Evolutionary conservation across 2,113 vertebrate genomes (phyloP).

Genomic region (Esox niger): DNA sequence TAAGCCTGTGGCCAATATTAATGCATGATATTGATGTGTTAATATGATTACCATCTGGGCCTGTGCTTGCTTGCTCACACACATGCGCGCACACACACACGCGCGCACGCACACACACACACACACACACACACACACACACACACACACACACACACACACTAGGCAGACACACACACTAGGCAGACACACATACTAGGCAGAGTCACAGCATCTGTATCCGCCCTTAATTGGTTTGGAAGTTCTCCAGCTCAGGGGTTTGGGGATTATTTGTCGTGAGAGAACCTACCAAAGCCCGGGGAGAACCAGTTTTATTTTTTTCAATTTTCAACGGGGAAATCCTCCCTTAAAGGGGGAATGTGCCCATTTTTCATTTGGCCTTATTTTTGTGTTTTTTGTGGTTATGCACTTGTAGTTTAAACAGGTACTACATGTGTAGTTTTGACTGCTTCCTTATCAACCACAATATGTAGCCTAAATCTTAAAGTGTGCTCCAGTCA

Average conservation of each 20-base stretch:
- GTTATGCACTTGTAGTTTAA: too few relatives aligned
- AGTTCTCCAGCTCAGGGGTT: slow-evolving; percentile 14
- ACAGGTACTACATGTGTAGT: not conserved
- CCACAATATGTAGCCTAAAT: not conserved
- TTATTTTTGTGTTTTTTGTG: too few relatives aligned
- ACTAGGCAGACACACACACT: not conserved
- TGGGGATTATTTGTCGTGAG: slow-evolving; percentile 10
- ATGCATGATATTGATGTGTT: too few relatives aligned
- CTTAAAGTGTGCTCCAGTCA: not conserved
- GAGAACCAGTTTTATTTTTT: not conserved
- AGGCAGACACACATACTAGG: not conserved
- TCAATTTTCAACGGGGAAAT: not conserved
- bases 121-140: not conserved
- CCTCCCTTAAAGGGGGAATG: too few relatives aligned
- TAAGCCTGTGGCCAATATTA: not conserved
- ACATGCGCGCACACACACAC: not conserved
- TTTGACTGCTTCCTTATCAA: not conserved
- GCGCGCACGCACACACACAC: not conserved
- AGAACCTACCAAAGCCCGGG: slow-evolving; percentile 4
- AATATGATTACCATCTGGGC: too few relatives aligned
- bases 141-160: not conserved
- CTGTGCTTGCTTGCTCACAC: too few relatives aligned
- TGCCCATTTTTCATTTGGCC: too few relatives aligned
- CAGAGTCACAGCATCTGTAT: slow-evolving; percentile 1
- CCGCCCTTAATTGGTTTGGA: slow-evolving; percentile 19